Conservation (phyloP, 2,113 vertebrate species). For the Columbina picui region DNA sequence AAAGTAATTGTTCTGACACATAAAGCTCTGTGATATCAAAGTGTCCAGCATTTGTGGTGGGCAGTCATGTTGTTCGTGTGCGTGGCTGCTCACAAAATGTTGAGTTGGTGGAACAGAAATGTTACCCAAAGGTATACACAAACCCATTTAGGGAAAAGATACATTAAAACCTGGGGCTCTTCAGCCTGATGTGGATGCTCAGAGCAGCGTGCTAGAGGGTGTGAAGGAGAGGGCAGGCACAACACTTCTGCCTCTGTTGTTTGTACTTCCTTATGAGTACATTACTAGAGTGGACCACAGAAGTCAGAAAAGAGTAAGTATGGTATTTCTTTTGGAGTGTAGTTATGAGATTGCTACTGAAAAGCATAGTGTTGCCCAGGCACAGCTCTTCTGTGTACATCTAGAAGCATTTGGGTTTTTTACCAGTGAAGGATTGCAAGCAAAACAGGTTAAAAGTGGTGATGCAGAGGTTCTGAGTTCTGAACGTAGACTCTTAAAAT, state of each 20-base stretch:
- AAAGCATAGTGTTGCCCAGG: rapidly evolving
- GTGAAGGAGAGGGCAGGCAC: neutral
- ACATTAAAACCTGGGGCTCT: neutral
- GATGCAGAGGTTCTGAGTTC: neutral
- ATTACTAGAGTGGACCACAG: neutral
- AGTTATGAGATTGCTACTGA: neutral
- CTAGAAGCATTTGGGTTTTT: neutral
- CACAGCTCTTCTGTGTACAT: neutral
- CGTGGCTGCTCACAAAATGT: neutral
- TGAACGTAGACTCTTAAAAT: neutral
- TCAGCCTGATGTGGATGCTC: neutral
- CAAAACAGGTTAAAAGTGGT: neutral
- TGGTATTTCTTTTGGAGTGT: neutral
- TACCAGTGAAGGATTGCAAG: neutral
- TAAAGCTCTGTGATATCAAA: neutral
- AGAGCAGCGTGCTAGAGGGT: neutral
- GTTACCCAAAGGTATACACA: neutral
- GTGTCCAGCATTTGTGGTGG: neutral
- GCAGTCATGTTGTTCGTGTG: neutral
- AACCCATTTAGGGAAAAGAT: neutral
- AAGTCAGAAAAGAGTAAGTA: neutral
- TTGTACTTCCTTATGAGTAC: neutral
- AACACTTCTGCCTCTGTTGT: neutral
- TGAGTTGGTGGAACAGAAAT: neutral
- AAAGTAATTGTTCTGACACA: neutral